Evolutionary conservation across 2,888 invertebrate species (phyloP), one percentile per base, ranked within the genome.

Genomic region (Eupithecia centaureata): DNA sequence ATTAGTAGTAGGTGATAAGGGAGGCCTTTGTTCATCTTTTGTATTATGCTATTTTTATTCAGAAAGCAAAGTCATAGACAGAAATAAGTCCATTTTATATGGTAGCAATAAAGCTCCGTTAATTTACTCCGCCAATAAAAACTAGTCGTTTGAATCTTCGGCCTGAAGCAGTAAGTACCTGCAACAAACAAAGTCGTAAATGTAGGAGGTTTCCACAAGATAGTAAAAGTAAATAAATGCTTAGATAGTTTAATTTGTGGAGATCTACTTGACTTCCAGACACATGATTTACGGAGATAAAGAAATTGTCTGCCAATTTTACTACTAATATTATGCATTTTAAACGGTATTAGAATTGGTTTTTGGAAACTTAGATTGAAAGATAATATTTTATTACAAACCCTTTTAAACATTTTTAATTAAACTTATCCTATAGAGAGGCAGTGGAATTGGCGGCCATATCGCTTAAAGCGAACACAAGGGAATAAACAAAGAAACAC

Each of bases 161-260:
- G 61, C 68, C 66, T 47, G 67, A 59, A 70, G 67, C 67, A 68
- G 68, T 75, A 69, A 64, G 80, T 88, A 88, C 88, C 88, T 88
- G 87, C 63, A 87, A 88, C 86, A 87, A 87, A 88, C 83, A 85
- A 77, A 82, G 77, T 83, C 86, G 84, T 88, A 87, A 83, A 80
- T 68, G 80, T 77, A 73, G 60, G 73, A 67, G 72, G 72, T 63
- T 72, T 70, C 72, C 58, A 68, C 63, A 52, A 35, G 63, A 65
- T 66, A 65, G 68, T 73, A 68, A 74, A 74, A 73, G 61, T 72
- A 72, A 71, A 71, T 76, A 72, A 71, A 71, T 76, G 72, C 72
- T 69, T 51, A 57, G 68, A 64, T 54, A 57, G 64, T 68, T 68
- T 52, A 59, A 57, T 57, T 32, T 22, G 57, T 12, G 0, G 32